A percentile compares a stretch with the other conserved stretches of the same genome.
phyloP scores from a whole-genome alignment of 2,797 vertebrate genomes.

The Enoplosus armatus region DNA sequence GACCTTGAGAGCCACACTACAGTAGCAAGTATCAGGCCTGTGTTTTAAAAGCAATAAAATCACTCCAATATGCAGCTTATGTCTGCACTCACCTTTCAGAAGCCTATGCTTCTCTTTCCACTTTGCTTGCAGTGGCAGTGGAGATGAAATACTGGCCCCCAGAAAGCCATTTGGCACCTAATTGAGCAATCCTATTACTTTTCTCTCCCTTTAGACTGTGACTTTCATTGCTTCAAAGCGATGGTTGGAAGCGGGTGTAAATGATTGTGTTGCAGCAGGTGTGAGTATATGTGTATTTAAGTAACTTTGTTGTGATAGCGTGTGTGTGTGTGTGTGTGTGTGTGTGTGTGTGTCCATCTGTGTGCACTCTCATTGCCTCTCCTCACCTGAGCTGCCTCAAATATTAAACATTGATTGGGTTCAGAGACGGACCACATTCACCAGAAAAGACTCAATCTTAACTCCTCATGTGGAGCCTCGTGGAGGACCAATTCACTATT shows the following conservation, averaged over 20 bases:
- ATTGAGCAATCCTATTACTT: slow-evolving; percentile 90
- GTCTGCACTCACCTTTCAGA: slow-evolving; percentile 80
- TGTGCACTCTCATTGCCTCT: slow-evolving; percentile 47
- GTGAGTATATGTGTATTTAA: slow-evolving; percentile 76
- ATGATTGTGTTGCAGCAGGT: slow-evolving; percentile 76
- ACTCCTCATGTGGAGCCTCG: slow-evolving; percentile 39
- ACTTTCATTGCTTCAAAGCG: slow-evolving; percentile 81
- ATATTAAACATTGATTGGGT: slow-evolving; percentile 70
- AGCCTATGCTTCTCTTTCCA: slow-evolving; percentile 77
- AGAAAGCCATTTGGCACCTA: slow-evolving; percentile 89
- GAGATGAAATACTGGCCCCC: slow-evolving; percentile 87
- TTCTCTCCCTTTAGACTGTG: slow-evolving; percentile 84
- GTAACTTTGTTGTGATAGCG: slow-evolving; percentile 76
- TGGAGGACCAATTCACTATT: slow-evolving; percentile 50
- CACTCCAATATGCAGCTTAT: slow-evolving; percentile 83
- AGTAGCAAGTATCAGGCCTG: slow-evolving; percentile 66
- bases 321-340: slow-evolving; percentile 34
- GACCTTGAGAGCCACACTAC: slow-evolving; percentile 66
- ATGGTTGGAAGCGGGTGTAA: slow-evolving; percentile 76
- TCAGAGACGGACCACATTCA: slow-evolving; percentile 59
- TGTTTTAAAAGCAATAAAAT: slow-evolving; percentile 85
- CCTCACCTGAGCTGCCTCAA: slow-evolving; percentile 69
- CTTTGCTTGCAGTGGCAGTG: slow-evolving; percentile 84
- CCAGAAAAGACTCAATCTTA: slow-evolving; percentile 56
- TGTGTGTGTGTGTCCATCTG: slow-evolving; percentile 13